phyloP scores from a whole-genome alignment of 2,113 vertebrate species.

The Bubo scandiacus region DNA sequence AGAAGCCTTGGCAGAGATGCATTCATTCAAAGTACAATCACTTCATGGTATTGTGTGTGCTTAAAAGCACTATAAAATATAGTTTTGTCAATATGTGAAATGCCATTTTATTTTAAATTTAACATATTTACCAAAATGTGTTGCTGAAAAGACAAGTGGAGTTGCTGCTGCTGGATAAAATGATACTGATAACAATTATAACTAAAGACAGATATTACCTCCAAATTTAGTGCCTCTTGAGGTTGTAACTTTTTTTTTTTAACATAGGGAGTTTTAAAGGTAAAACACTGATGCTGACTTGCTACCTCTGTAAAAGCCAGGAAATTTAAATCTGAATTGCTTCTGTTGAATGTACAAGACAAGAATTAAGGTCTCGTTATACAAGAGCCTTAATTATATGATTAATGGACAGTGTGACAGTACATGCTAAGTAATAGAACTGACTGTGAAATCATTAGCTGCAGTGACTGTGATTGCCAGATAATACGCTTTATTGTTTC shows the following conservation, averaged over 20 bases:
- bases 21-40: not conserved
- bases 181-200: not conserved
- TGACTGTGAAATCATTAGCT: slow-evolving; percentile 8
- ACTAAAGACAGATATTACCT: not conserved
- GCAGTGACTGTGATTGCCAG: not conserved
- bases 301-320: not conserved
- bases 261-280: not conserved
- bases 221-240: not conserved
- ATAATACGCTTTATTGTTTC: slow-evolving; percentile 1
- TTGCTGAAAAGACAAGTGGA: not conserved
- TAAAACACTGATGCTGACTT: not conserved
- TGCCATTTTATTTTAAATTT: not conserved
- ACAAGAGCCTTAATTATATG: slow-evolving; percentile 12
- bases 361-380: slow-evolving; percentile 24
- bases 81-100: not conserved
- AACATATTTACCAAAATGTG: not conserved
- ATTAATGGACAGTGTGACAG: slow-evolving; percentile 54
- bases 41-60: not conserved
- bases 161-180: not conserved
- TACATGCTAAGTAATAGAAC: not conserved
- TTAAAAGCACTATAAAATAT: not conserved
- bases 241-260: not conserved
- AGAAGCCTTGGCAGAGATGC: not conserved
- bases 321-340: slow-evolving; percentile 4
- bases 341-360: not conserved